Evolutionary conservation across 1,140 invertebrate species (phyloP), one percentile per base, ranked within the genome.

Genomic region (Drosophila bocki): DNA sequence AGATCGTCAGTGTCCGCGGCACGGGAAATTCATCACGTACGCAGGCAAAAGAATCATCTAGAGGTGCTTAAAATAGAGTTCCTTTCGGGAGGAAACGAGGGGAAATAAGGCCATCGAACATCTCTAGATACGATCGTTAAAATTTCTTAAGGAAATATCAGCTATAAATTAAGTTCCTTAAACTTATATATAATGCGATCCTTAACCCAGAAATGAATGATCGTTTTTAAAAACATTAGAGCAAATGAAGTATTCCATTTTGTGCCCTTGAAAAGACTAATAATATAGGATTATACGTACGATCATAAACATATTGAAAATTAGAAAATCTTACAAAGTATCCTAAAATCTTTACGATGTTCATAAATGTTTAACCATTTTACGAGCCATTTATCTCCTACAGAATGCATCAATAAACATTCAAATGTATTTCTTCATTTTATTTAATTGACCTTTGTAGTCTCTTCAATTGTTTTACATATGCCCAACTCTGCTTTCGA

Each of bases 1-100:
- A 39, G 71, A 74, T 63, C 71, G 44, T 72, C 67, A 70, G 50
- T 51, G 68, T 53, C 35, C 51, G 60, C 19, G 50, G 62, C 22
- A 53, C 22, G 39, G 29, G 22, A 54, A 54, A 68, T 61, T 56
- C 75, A 45, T 69, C 74, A 77, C 44, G 63, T 51, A 61, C 32
- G 29, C 50, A 61, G 74, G 29, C 37, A 12, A 42, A 42, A 32
- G 9, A 47, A 62, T 19, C 39, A 74, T 45, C 9, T 37, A 15
- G 19, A 72, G 22, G 22, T 72, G 54, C 70, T 50, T 44, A 50
- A 72, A 42, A 72, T 72, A 72, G 45, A 50, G 44, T 32, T 44
- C 12, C 53, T 51, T 72, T 72, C 45, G 22, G 32, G 2, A 17
- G 45, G 39, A 59, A 48, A 39, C n/a, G 7, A 11, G 19, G 12